These are phyloP conservation scores for Littorina saxatilis DNA, from an alignment of 1,140 invertebrate species.

Conservation along the genomic window DNA sequence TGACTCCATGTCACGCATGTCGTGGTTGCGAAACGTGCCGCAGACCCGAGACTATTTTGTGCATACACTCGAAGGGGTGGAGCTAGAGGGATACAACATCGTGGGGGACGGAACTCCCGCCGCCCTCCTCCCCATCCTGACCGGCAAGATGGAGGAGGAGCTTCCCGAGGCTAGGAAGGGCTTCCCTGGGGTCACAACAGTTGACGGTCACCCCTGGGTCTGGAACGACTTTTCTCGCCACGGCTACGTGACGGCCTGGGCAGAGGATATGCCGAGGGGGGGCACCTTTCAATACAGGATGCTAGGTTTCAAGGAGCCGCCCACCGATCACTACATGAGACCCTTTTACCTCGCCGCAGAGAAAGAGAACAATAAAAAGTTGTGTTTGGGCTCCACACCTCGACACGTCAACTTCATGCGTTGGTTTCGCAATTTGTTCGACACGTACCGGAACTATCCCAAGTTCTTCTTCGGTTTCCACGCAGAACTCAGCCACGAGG, in stretches of 20 bases:
- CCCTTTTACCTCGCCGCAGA: conserved; percentile 89
- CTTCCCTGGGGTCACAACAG: conserved; percentile 81
- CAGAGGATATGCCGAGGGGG: conserved; percentile 88
- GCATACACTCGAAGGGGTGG: no score
- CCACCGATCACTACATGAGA: conserved; percentile 93
- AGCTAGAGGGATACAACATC: no score
- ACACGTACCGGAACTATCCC: conserved; percentile 81
- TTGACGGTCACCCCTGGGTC: conserved; percentile 84
- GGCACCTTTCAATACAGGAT: conserved; percentile 94
- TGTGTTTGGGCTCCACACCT: conserved; percentile 84
- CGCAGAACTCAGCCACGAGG: conserved; percentile 90
- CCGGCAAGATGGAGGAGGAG: no score
- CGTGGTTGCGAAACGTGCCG: no score
- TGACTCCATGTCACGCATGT: no score
- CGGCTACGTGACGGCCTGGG: conserved; percentile 87
- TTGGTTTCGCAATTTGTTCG: no score
- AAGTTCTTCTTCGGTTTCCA: conserved; percentile 89
- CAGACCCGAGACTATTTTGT: no score
- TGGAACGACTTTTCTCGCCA: conserved; percentile 75
- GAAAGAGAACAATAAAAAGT: no score
- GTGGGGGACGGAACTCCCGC: no score
- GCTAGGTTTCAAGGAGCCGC: no score
- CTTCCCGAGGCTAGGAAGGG: conserved; percentile 37
- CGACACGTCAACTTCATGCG: no score
- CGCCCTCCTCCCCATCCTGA: conserved; percentile 91